These are phyloP conservation scores for Thamnaconus septentrionalis DNA, from an alignment of 2,113 vertebrate species.

Conservation along the genomic window DNA sequence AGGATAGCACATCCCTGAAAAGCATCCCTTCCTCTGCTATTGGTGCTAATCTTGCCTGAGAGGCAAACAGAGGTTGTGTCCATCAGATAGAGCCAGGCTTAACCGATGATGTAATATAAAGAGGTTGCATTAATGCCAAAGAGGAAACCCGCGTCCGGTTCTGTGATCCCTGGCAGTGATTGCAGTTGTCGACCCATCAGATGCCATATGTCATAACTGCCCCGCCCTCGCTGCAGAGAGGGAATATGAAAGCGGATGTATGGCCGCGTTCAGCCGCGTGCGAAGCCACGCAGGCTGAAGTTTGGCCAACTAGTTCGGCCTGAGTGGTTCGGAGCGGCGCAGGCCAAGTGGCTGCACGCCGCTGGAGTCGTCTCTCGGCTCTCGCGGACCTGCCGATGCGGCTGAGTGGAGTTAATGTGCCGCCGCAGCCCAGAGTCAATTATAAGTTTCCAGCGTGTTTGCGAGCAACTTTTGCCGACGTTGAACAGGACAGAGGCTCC, in stretches of 20 bases:
- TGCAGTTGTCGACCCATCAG: slow-evolving; percentile 11
- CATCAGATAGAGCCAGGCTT: not conserved
- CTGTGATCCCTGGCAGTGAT: slow-evolving; percentile 11
- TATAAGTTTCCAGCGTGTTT: not conserved
- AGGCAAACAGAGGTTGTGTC: not conserved
- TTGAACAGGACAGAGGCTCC: too few species aligned
- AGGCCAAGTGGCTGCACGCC: slow-evolving; percentile 1
- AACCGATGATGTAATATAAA: not conserved
- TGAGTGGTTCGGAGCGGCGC: slow-evolving; percentile 18
- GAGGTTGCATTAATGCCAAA: not conserved
- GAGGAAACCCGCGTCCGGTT: slow-evolving; percentile 10
- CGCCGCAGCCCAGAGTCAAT: not conserved
- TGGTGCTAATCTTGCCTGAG: not conserved
- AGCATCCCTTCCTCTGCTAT: too few species aligned
- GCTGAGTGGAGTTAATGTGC: not conserved
- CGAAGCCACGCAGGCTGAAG: slow-evolving; percentile 26
- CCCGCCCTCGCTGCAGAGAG: slow-evolving; percentile 18
- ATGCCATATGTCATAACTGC: slow-evolving; percentile 27
- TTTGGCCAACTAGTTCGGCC: slow-evolving; percentile 8
- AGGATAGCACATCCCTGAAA: too few species aligned
- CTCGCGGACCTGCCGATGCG: not conserved
- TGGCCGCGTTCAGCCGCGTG: slow-evolving; percentile 25
- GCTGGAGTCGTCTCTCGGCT: not conserved
- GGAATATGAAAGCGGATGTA: slow-evolving; percentile 32
- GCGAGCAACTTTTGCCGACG: too few species aligned